Evolutionary conservation across 2,797 vertebrate genomes (phyloP).

Genomic region (Catamblyrhynchus diadema): DNA sequence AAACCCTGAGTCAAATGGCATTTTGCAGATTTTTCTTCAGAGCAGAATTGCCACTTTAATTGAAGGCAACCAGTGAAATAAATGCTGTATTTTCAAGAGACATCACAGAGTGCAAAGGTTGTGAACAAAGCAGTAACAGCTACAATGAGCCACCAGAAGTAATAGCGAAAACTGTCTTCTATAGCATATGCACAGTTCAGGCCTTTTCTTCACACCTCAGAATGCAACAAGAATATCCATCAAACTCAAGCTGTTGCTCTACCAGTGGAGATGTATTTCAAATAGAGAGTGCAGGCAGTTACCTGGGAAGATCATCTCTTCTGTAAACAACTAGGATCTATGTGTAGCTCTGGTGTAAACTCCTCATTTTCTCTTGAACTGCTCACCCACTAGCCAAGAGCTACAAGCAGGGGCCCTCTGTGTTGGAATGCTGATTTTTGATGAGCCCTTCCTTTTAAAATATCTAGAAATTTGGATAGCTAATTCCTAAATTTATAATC

Average conservation of each 20-base stretch:
- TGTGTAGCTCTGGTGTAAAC: background rate
- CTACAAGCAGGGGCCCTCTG: background rate
- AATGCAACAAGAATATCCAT: slow-evolving; percentile 71
- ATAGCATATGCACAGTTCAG: slow-evolving; percentile 76
- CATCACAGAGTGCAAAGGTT: slow-evolving; percentile 70
- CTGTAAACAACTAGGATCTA: background rate
- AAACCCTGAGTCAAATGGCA: background rate
- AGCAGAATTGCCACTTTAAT: slow-evolving; percentile 48
- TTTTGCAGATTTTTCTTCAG: slow-evolving; percentile 41
- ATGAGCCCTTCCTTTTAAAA: background rate
- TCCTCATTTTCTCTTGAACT: slow-evolving; percentile 46
- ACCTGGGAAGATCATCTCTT: slow-evolving; percentile 56
- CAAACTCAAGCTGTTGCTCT: slow-evolving; percentile 74
- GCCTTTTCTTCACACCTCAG: slow-evolving; percentile 78
- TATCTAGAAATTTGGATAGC: background rate
- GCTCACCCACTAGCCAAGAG: background rate
- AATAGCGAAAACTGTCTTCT: slow-evolving; percentile 72
- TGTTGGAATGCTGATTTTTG: background rate
- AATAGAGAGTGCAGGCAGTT: slow-evolving; percentile 39
- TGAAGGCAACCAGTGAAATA: slow-evolving; percentile 51
- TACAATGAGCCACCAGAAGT: slow-evolving; percentile 69
- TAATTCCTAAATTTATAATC: background rate
- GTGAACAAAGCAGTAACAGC: slow-evolving; percentile 73
- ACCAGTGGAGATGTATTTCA: slow-evolving; percentile 62
- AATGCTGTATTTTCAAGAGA: slow-evolving; percentile 57